Conservation (phyloP, 2,888 invertebrate genomes). For the Erpobdella octoculata region DNA sequence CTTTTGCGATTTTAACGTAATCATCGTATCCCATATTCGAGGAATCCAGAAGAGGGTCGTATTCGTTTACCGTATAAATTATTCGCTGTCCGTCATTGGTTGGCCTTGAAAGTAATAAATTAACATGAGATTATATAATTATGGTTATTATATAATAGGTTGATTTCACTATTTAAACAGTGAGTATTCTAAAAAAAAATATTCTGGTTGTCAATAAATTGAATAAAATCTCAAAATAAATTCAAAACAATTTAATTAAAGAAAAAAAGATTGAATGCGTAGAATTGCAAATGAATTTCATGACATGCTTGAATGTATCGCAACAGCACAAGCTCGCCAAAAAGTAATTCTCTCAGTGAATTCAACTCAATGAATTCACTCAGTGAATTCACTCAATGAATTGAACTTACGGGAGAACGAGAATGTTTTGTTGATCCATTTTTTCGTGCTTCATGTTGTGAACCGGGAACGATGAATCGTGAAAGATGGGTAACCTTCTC, state of each 20-base stretch:
- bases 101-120: no score
- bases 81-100: slow-evolving; percentile 55
- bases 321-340: neutral
- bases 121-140: no score
- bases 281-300: neutral
- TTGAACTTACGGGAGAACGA: slow-evolving; percentile 56
- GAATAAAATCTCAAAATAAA: neutral
- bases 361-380: slow-evolving; percentile 4
- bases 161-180: neutral
- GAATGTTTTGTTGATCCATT: slow-evolving; percentile 37
- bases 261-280: neutral
- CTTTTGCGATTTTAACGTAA: slow-evolving; percentile 79
- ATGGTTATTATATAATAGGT: no score
- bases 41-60: slow-evolving; percentile 78
- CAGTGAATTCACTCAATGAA: no score
- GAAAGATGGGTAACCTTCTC: slow-evolving; percentile 71
- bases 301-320: neutral
- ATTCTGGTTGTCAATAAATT: neutral
- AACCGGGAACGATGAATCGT: slow-evolving; percentile 66
- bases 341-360: neutral
- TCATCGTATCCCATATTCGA: slow-evolving; percentile 85
- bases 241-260: neutral
- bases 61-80: slow-evolving; percentile 73
- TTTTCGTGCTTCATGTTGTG: slow-evolving; percentile 2
- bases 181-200: neutral